Conservation (phyloP, 2,113 vertebrate species). For the Brachyhypopomus gauderio region DNA sequence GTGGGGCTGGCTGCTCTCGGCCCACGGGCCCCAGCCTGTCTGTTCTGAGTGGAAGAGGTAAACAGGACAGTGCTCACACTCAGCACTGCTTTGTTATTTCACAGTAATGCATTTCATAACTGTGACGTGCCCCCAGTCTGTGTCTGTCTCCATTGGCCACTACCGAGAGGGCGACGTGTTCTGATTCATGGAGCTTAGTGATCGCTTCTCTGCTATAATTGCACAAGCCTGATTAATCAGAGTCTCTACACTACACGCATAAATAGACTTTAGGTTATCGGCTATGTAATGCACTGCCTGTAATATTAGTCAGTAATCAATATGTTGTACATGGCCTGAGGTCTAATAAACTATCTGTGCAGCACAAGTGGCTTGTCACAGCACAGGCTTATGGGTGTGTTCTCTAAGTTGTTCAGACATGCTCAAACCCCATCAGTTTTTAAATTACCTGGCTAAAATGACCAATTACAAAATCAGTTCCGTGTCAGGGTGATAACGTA, state of each 20-base stretch:
- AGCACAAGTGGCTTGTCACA: too few species aligned
- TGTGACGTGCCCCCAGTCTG: constrained; percentile 24
- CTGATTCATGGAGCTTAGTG: constrained; percentile 6
- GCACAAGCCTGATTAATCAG: constrained; percentile 14
- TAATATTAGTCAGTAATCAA: too few species aligned
- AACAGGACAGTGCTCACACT: constrained; percentile 9
- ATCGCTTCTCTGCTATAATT: not conserved
- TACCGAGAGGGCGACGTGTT: not conserved
- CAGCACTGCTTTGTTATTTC: constrained; percentile 31
- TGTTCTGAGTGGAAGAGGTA: constrained; percentile 26
- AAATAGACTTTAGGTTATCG: too few species aligned
- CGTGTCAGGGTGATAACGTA: too few species aligned
- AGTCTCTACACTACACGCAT: constrained; percentile 14
- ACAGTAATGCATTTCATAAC: constrained; percentile 24
- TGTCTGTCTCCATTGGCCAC: constrained; percentile 4
- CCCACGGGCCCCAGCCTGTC: constrained; percentile 1
- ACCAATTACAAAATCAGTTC: too few species aligned
- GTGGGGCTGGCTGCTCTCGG: not conserved
- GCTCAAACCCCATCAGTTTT: too few species aligned
- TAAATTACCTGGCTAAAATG: too few species aligned
- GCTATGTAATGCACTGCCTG: too few species aligned
- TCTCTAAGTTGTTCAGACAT: too few species aligned
- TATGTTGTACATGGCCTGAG: too few species aligned
- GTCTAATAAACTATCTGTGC: too few species aligned
- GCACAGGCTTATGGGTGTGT: too few species aligned